Evolutionary conservation across 2,888 invertebrate species (phyloP).

Genomic region (Tinea pellionella): DNA sequence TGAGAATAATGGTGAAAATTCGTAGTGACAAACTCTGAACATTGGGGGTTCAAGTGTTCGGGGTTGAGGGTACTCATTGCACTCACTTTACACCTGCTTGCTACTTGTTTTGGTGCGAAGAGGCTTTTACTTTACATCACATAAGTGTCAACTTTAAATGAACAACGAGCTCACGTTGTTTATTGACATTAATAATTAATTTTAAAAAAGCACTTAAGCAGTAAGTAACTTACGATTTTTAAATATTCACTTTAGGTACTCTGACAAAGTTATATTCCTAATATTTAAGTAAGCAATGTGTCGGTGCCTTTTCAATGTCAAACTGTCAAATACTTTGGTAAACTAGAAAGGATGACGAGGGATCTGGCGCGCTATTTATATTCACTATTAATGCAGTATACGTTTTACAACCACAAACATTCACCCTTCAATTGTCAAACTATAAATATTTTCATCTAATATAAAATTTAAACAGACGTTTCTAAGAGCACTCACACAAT

Average conservation of each 20-base stretch:
- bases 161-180: neutral
- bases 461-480: conserved; percentile 12
- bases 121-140: neutral
- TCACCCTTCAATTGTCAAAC: neutral
- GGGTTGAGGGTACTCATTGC: neutral
- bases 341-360: conserved; percentile 6
- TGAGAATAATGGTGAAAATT: conserved; percentile 1
- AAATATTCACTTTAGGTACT: no score
- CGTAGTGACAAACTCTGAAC: neutral
- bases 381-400: neutral
- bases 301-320: neutral
- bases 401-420: neutral
- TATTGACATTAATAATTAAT: neutral
- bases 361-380: neutral
- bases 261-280: neutral
- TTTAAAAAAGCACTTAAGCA: neutral
- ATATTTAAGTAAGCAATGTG: neutral
- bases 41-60: neutral
- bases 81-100: conserved; percentile 2
- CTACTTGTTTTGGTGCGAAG: neutral
- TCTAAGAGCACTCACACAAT: conserved; percentile 9
- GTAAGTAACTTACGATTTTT: no score
- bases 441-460: neutral
- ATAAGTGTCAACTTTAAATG: neutral
- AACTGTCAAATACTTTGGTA: neutral